Percentiles rank a stretch among this genome's conserved stretches.
Conservation (phyloP, 2,888 invertebrate genomes). For the Eupsilia transversa region DNA sequence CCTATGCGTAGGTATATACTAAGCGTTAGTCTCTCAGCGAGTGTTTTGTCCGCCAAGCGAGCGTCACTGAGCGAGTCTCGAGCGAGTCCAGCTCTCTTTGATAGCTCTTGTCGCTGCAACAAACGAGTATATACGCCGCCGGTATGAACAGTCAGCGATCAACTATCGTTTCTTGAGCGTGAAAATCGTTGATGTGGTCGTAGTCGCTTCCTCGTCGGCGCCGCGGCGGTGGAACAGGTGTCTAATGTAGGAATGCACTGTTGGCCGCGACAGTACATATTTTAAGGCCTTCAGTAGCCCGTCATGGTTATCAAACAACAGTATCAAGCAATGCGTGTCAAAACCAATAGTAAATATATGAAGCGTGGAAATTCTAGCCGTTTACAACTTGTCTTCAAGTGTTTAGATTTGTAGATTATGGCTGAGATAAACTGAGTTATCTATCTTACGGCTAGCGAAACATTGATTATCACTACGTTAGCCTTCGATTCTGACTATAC, state of each 20-base stretch:
- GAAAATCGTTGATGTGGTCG: not conserved
- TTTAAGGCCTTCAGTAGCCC: slow-evolving; percentile 20
- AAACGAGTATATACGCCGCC: no score
- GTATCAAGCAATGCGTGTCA: slow-evolving; percentile 11
- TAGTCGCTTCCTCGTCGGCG: no score
- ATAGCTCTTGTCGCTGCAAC: not conserved
- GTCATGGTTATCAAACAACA: slow-evolving; percentile 34
- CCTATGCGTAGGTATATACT: no score
- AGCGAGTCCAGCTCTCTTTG: not conserved
- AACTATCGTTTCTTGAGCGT: not conserved
- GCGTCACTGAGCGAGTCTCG: not conserved
- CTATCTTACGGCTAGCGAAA: not conserved
- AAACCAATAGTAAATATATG: slow-evolving; percentile 30
- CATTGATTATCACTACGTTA: slow-evolving; percentile 4
- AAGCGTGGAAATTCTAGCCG: not conserved
- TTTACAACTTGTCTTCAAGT: slow-evolving; percentile 3
- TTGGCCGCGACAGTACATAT: slow-evolving; percentile 6
- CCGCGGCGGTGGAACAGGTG: no score
- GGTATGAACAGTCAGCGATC: no score
- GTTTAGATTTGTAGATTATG: slow-evolving; percentile 25
- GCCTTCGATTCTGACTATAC: not conserved
- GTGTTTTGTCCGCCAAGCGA: no score
- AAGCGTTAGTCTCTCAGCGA: no score
- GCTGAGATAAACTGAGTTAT: slow-evolving; percentile 17
- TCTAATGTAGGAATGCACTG: not conserved